Base-by-base conservation (phyloP, 2,113 vertebrate species). In the Odontesthes bonariensis region DNA sequence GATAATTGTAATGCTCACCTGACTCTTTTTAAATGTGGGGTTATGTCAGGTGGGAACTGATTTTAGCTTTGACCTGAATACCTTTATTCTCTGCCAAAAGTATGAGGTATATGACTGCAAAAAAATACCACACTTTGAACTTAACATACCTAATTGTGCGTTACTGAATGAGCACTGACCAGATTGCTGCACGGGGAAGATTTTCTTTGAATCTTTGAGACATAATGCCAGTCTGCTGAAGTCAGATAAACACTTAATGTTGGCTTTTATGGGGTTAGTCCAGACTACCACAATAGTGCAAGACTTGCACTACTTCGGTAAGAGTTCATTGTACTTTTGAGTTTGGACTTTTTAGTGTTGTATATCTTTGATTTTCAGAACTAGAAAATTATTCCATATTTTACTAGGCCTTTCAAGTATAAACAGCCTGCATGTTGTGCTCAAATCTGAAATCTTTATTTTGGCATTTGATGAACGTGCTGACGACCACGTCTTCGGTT, bases 121-220 rank as follows among this genome's bases (percentile, higher is more conserved):
- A 14, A 5, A 8, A 32, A 35, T 2, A 33, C 13, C 12, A 38
- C 38, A 17, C 6, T 27, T 60, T 33, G 32, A 14, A 32, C 20
- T 56, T 22, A 51, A 53, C 5, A 27, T 52, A 33, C 19, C 19
- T 32, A 4, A 46, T n/a, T 16, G 27, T 33, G 31, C 14, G 35
- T 7, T 17, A 46, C 22, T 61, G 9, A 69, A 77, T 32, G 73
- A 40, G 62, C 44, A 53, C 27, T 69, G 49, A 38, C 58, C 69
- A 68, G 64, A 31, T 38, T 81, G 46, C 46, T 40, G 49, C 67
- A 49, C 69, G 76, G 4, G 70, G 55, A 44, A 54, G 1, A 7
- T 70, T 47, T 67, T 27, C 31, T 80, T 33, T 75, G 20, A 46
- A 31, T 79, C 65, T 58, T 72, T 75, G 27, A 56, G 38, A 64